Conservation (phyloP, 2,797 vertebrate species). For the Chaunax sp. region DNA sequence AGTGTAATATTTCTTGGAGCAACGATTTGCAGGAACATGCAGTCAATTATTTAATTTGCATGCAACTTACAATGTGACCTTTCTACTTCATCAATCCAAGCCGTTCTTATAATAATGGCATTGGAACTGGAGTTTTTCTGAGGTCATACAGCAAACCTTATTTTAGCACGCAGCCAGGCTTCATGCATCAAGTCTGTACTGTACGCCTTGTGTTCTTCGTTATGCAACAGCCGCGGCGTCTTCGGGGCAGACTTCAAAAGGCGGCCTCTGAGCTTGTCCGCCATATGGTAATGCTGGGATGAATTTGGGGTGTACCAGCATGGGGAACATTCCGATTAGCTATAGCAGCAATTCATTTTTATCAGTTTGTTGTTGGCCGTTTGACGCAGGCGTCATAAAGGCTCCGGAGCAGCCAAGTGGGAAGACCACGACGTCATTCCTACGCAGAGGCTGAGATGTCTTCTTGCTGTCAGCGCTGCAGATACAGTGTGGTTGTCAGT, state of each 20-base stretch:
- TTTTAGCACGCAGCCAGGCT: slow-evolving; percentile 21
- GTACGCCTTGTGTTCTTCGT: slow-evolving; percentile 30
- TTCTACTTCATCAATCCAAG: background rate
- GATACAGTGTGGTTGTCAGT: slow-evolving; percentile 21
- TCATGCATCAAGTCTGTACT: slow-evolving; percentile 27
- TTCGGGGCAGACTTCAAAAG: slow-evolving; percentile 64
- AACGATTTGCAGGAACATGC: background rate
- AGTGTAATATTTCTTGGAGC: slow-evolving; percentile 3
- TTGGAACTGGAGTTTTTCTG: slow-evolving; percentile 23
- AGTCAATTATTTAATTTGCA: slow-evolving; percentile 1
- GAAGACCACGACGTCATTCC: slow-evolving; percentile 29
- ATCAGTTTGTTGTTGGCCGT: slow-evolving; percentile 43
- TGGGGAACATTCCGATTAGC: slow-evolving; percentile 48
- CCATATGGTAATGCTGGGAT: slow-evolving; percentile 59
- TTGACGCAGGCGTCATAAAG: slow-evolving; percentile 21
- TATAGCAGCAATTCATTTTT: slow-evolving; percentile 28
- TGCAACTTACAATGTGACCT: slow-evolving; percentile 5
- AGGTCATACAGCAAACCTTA: slow-evolving; percentile 22
- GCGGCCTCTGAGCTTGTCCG: slow-evolving; percentile 53
- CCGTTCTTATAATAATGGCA: slow-evolving; percentile 6
- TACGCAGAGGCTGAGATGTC: slow-evolving; percentile 27
- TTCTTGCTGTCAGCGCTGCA: slow-evolving; percentile 40
- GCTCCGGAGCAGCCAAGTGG: slow-evolving; percentile 11
- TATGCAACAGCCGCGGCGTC: slow-evolving; percentile 40
- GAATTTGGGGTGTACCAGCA: slow-evolving; percentile 24